Evolutionary conservation across 2,113 vertebrate species (phyloP), one percentile per base, ranked within the genome.

Genomic region (Trogon surrucura): DNA sequence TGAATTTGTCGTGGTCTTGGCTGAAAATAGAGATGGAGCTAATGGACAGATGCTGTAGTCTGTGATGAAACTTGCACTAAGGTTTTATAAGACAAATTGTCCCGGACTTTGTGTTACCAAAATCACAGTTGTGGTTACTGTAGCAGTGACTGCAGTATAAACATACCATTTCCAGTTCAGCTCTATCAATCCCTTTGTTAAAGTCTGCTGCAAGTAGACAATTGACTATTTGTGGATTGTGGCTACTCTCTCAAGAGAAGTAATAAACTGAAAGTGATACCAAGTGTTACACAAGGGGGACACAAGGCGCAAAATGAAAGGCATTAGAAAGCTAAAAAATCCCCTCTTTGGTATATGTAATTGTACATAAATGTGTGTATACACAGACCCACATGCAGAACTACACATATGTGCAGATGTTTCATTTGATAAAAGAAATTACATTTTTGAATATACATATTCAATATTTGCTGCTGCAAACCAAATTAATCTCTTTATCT

Each of bases 231-330:
- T 89, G 90, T 96, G 85, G 85, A 80, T 93, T 80, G 80, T 95
- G 93, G 77, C 88, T 91, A 22, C 34, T 91, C 57, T 91, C 88
- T 89, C 75, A 90, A 85, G 60, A 86, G 79, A 88, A 94, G 80
- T 84, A 94, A 78, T 54, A 91, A 95, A 88, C 53, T 88, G 83
- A 89, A 96, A 91, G 79, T 34, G 65, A 92, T 91, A 84, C 38
- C 23, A 36, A 94, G 27, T 88, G 72, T 71, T 86, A 23, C 4
- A 36, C 50, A 50, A 61, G 23, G 60, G 13, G 10, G 23, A 78
- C 58, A 90, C 12, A 71, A 62, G 67, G 57, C 48, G 45, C 60
- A 70, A 84, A 93, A 75, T 13, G 30, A 48, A 75, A 90, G 45
- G 23, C 38, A 86, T 67, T 60, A 81, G 81, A 93, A 80, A 17